Conservation (phyloP, 2,888 invertebrate species). For the Criorhina ranunculi region DNA sequence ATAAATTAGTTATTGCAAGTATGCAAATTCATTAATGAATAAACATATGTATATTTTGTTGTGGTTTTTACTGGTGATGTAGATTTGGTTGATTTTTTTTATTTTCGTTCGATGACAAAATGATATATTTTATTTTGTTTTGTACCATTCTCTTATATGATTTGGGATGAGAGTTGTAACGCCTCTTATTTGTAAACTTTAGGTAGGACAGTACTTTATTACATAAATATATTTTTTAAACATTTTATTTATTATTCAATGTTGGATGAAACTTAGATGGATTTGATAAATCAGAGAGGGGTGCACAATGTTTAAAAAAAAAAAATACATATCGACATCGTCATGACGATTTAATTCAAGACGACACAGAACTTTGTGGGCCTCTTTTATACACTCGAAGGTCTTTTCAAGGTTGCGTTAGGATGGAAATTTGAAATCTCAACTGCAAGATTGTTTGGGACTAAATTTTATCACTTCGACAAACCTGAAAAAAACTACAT, state of each 20-base stretch:
- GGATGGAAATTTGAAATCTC: no score
- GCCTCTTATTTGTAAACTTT: constrained; percentile 55
- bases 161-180: constrained; percentile 39
- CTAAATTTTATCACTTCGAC: no score
- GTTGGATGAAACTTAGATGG: background rate
- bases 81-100: constrained; percentile 1
- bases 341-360: no score
- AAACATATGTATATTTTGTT: constrained; percentile 28
- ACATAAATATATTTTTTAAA: background rate
- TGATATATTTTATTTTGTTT: constrained; percentile 29
- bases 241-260: background rate
- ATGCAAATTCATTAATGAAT: constrained; percentile 42
- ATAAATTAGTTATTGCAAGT: background rate
- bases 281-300: background rate
- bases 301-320: background rate
- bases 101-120: constrained; percentile 6
- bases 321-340: no score
- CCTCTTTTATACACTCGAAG: no score
- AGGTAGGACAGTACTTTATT: constrained; percentile 54
- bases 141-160: constrained; percentile 57
- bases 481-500: no score
- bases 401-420: no score
- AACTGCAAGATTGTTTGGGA: no score
- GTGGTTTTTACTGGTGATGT: constrained; percentile 1
- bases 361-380: no score